Percentiles rank a stretch among this genome's conserved stretches.
Conservation (phyloP, 37 sponge, comb jelly and placozoan genomes). For the Halisarca cf. caerulea region DNA sequence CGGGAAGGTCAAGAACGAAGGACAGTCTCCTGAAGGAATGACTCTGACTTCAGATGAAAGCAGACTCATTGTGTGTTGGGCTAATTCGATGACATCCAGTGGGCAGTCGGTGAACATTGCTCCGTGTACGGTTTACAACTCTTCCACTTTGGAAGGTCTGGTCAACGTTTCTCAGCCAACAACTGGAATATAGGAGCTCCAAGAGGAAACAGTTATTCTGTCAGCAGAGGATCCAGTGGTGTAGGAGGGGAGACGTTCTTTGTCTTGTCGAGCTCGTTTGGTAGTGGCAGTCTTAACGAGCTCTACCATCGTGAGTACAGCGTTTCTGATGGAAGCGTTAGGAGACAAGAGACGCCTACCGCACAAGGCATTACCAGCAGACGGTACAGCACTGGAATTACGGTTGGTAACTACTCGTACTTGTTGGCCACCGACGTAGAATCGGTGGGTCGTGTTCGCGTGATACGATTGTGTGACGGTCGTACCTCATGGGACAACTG, state of each 20-base stretch:
- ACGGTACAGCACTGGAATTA: background rate
- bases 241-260: constrained; percentile 17
- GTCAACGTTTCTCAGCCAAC: background rate
- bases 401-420: background rate
- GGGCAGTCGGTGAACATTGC: background rate
- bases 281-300: background rate
- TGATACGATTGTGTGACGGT: background rate
- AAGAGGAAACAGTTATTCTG: background rate
- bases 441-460: background rate
- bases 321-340: background rate
- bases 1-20: background rate
- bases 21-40: background rate
- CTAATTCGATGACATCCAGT: no score
- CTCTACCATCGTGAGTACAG: background rate
- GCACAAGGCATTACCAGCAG: background rate
- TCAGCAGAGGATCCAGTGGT: background rate
- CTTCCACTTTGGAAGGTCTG: background rate
- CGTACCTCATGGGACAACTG: constrained; percentile 12
- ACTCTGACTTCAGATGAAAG: background rate
- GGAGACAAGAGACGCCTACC: background rate
- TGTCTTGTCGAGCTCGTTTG: background rate
- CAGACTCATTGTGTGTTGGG: background rate
- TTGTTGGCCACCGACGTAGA: background rate
- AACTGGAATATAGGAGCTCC: background rate
- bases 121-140: background rate